Base-by-base conservation (phyloP, 2,113 vertebrate genomes). In the Paracanthobrama guichenoti region DNA sequence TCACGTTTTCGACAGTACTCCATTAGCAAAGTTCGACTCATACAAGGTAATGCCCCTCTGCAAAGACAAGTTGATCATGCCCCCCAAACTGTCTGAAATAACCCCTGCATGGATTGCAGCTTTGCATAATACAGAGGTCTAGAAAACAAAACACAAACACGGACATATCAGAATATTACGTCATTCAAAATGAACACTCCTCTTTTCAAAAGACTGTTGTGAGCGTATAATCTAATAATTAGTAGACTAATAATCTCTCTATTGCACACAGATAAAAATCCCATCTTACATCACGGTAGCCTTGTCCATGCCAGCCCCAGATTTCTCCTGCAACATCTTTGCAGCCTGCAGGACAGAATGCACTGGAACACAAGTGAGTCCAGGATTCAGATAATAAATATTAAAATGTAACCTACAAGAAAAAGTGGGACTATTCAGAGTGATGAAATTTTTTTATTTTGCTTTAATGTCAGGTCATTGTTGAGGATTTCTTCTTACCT, bases 111-210 rank as follows among this genome's bases (percentile, higher is more conserved):
- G 96, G 72, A 97, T 87, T 0, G 95, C 96, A 1, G 96, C 93
- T 91, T 96, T 96, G 88, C 96, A 97, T 81, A 97, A 89, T 80
- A 96, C 94, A 0, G 96, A 97, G 0, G 96, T 97, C 96, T 97
- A 90, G 39, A 39, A 24, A 18, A 75, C 55, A 87, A 11, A 78
- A 69, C 12, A 50, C 6, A 35, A 0, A 8, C 6, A 35, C 1
- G 9, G 31, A 35, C 55, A 22, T 59, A 3, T 60, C 20, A 6
- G 14, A 22, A 53, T 31, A 74, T 46, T 35, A 22, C 20, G 10
- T 62, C 1, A 72, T 72, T 74, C 1, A 26, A 39, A 18, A 2
- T 39, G 2, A 50, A 55, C n/a, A 55, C 35, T 35, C 12, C 50
- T 60, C 24, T 48, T 26, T 22, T 48, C 8, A 50, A 20, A 46